Evolutionary conservation across 2,113 vertebrate species (phyloP), one percentile per base, ranked within the genome.

Genomic region (Barbus barbus): DNA sequence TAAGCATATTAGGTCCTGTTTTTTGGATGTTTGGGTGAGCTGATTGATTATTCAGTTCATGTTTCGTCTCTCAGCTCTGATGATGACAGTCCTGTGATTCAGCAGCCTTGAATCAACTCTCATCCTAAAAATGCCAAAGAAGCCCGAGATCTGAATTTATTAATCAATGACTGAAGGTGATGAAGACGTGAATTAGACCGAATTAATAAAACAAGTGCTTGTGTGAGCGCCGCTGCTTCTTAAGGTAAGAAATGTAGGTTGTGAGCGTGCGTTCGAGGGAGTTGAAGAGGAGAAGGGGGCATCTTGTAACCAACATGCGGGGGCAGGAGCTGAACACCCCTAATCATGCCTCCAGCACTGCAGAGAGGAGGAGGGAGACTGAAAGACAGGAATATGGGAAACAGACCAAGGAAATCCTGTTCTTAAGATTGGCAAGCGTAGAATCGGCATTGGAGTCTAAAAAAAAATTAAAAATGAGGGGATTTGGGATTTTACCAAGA

Each of bases 361-460:
- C 24, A 72, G 51, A 83, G 77, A 83, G 36, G 78, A 38, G 72
- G 78, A 67, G 63, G 51, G 80, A 85, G 33, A 79, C 16, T 60
- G 74, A 86, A 46, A 78, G 71, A 44, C 79, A 72, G 56, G 67
- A 78, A 83, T 93, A 90, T 92, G 93, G 93, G 93, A 94, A 93
- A 90, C 90, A 84, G 92, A 94, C 94, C 94, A 95, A 94, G 94
- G 93, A 94, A 94, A 95, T 95, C 93, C 92, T 93, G 92, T 93
- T 93, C 89, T 91, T 93, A 90, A 93, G 93, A 95, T 93, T 94
- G 93, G 93, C 94, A 94, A 92, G 93, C 94, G 93, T 93, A 91
- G 93, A 95, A 94, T 94, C 92, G 90, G 91, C 94, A 94, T 92
- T 93, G 91, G 92, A 94, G 90, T 93, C 91, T 89, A 92, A 93